Conservation (phyloP, 2,113 vertebrate genomes). For the Scomber colias region DNA sequence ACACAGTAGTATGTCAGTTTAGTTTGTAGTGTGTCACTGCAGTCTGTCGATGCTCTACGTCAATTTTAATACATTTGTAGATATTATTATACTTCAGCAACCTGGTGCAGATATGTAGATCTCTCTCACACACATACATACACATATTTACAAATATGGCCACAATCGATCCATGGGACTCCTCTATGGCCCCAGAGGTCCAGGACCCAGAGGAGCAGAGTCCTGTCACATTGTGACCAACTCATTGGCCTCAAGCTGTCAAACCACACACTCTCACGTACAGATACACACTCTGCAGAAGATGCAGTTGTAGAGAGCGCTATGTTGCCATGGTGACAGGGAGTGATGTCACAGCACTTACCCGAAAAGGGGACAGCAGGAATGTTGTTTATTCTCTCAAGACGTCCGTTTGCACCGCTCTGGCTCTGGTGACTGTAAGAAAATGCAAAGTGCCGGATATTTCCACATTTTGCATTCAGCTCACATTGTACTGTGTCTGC, state of each 20-base stretch:
- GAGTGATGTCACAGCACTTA: conserved; percentile 72
- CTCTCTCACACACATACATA: not conserved
- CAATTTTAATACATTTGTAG: conserved; percentile 39
- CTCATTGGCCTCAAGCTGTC: conserved; percentile 69
- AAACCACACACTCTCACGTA: conserved; percentile 52
- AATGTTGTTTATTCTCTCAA: conserved; percentile 64
- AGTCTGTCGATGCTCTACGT: conserved; percentile 36
- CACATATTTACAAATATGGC: conserved; percentile 35
- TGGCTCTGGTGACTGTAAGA: conserved; percentile 28
- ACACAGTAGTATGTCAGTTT: conserved; percentile 25
- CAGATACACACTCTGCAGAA: conserved; percentile 48
- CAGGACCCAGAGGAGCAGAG: conserved; percentile 57
- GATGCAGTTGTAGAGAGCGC: conserved; percentile 56
- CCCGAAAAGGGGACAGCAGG: conserved; percentile 56
- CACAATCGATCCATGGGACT: conserved; percentile 22
- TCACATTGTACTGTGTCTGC: conserved; percentile 28
- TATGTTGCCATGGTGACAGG: conserved; percentile 75
- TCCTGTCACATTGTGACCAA: conserved; percentile 68
- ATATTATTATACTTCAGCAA: conserved; percentile 56
- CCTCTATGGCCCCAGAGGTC: conserved; percentile 53
- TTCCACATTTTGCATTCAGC: conserved; percentile 42
- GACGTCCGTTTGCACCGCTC: conserved; percentile 22
- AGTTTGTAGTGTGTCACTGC: conserved; percentile 33
- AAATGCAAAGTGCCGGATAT: conserved; percentile 56
- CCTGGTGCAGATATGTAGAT: not conserved